Base-by-base conservation (phyloP, 30 jellyfish, hydroid and myxozoan species). In the Morbakka virulenta region DNA sequence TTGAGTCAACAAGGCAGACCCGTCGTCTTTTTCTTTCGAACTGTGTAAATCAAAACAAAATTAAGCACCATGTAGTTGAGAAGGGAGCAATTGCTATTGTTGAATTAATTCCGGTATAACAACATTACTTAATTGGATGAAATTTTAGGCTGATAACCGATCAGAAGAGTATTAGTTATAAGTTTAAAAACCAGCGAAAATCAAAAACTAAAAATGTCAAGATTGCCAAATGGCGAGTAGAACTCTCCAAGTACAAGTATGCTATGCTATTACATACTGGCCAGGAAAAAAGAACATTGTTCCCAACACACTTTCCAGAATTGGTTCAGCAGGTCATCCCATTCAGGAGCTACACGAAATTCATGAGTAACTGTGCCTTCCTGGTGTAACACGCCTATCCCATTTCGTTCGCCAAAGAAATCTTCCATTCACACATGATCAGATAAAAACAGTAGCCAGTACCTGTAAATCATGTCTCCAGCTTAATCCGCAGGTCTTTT, bases 401-500 rank as follows among this genome's bases (percentile, higher is more conserved):
- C 93, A 77, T 36, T 77, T 74, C 35, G 61, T 57, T 2, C 29
- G 33, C 32, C 35, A 28, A 31, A 63, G 86, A 31, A 74, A 74
- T 74, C 77, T 74, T 31, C 79, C 79, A 4, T 74, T 22, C 77
- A 13, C 86, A 32, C 4, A 51, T 33, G 52, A 29, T 3, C 72
- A 77, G 25, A 49, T 77, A 26, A 32, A 69, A 57, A 17, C 31
- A 33, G 50, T 53, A 41, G 64, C 88, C 1, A 28, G 28, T 32
- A n/a, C 88, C 23, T 77, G 89, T 35, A 9, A 53, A 27, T 47
- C 21, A 32, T 87, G 96, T 65, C 79, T 70, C 17, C 74, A 80
- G 51, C 51, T 73, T 50, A 79, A 79, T 65, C 89, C 83, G 2
- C 63, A 49, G 62, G 35, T 32, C 82, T 77, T 3, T 29, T 57